phyloP scores from a whole-genome alignment of 2,888 invertebrate genomes.

The Chesias legatella region DNA sequence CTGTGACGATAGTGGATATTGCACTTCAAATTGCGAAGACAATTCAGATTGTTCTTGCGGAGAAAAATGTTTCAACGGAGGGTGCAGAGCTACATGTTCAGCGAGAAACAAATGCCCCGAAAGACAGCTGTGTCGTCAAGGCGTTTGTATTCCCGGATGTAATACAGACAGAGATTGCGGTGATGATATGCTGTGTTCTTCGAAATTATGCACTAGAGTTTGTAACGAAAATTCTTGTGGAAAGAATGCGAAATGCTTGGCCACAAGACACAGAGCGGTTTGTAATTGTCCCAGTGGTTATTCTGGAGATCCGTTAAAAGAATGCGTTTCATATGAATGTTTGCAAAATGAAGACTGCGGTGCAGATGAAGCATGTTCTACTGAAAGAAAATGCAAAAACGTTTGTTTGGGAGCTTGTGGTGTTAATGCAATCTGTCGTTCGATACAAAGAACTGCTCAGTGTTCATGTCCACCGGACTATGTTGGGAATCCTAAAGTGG shows the following conservation, averaged over 20 bases:
- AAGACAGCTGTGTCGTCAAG: slow-evolving; percentile 87
- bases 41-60: slow-evolving; percentile 89
- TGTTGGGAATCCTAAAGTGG: slow-evolving; percentile 88
- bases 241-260: slow-evolving; percentile 88
- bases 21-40: slow-evolving; percentile 84
- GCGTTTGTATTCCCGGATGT: slow-evolving; percentile 89
- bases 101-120: slow-evolving; percentile 84
- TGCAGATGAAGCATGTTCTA: slow-evolving; percentile 86
- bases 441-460: slow-evolving; percentile 86
- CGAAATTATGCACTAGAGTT: slow-evolving; percentile 84
- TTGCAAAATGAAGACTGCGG: slow-evolving; percentile 88
- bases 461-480: slow-evolving; percentile 92
- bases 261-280: slow-evolving; percentile 89
- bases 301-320: slow-evolving; percentile 88
- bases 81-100: slow-evolving; percentile 87
- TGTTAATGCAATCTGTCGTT: slow-evolving; percentile 90
- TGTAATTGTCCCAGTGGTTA: slow-evolving; percentile 94
- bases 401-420: slow-evolving; percentile 92
- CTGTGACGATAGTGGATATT: slow-evolving; percentile 91
- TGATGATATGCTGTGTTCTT: slow-evolving; percentile 86
- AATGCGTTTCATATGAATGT: slow-evolving; percentile 89
- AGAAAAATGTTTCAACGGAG: slow-evolving; percentile 86
- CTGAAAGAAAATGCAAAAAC: slow-evolving; percentile 86
- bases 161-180: slow-evolving; percentile 89
- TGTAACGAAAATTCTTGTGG: slow-evolving; percentile 88